Percentiles rank a stretch among this genome's conserved stretches.
Conservation (phyloP, 2,113 vertebrate species). For the Coregonus clupeaformis region DNA sequence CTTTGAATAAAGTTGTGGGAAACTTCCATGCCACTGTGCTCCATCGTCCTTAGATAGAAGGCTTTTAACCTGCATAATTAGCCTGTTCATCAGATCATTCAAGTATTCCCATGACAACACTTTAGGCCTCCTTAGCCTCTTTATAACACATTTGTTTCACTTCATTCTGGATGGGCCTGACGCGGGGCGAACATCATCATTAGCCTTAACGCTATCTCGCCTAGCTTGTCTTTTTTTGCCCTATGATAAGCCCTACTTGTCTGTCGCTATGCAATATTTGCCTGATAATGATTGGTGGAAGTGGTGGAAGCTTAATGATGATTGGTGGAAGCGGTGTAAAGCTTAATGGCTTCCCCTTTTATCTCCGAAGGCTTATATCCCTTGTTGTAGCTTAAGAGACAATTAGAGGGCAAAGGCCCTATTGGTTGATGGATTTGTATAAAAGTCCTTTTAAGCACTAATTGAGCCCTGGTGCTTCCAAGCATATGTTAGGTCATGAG, state of each 20-base stretch:
- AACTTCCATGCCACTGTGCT: conserved; percentile 36
- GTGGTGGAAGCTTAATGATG: conserved; percentile 59
- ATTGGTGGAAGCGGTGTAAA: conserved; percentile 54
- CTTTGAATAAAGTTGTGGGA: conserved; percentile 13
- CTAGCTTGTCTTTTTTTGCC: conserved; percentile 59
- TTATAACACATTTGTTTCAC: conserved; percentile 57
- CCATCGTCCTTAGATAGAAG: conserved; percentile 37
- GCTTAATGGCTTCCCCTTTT: conserved; percentile 69
- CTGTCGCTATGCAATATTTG: conserved; percentile 57
- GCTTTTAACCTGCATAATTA: conserved; percentile 63
- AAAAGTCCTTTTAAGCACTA: conserved; percentile 19
- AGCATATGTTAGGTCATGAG: not conserved
- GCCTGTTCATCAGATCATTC: conserved; percentile 41
- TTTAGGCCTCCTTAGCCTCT: conserved; percentile 39
- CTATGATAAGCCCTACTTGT: conserved; percentile 47
- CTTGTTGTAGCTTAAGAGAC: conserved; percentile 64
- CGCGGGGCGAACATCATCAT: conserved; percentile 41
- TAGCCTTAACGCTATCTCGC: conserved; percentile 62
- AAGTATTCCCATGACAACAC: conserved; percentile 49
- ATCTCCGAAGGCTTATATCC: conserved; percentile 71
- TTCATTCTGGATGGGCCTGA: conserved; percentile 43
- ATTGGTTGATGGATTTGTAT: conserved; percentile 52
- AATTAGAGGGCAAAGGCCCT: conserved; percentile 59
- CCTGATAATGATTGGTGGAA: conserved; percentile 66
- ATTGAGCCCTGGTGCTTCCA: conserved; percentile 11